phyloP scores from a whole-genome alignment of 2,888 invertebrate species.

The Ectobius pallidus region DNA sequence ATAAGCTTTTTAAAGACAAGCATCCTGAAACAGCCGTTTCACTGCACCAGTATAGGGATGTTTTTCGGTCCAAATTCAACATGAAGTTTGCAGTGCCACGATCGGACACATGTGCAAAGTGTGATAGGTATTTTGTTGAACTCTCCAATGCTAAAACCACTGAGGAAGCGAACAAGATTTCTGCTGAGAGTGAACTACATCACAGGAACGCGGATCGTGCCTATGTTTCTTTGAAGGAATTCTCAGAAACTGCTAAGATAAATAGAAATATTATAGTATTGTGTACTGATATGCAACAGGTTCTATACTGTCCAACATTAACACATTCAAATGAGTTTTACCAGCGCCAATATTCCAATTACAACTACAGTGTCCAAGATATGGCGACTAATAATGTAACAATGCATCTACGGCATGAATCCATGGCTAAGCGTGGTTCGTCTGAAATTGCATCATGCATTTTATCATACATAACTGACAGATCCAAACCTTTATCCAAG shows the following conservation, averaged over 20 bases:
- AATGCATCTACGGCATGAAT: constrained; percentile 18
- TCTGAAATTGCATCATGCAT: constrained; percentile 3
- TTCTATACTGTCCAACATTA: constrained; percentile 23
- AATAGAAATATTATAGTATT: background rate
- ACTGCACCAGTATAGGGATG: background rate
- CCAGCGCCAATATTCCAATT: constrained; percentile 16
- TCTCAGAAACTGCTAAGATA: background rate
- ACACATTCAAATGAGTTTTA: constrained; percentile 20
- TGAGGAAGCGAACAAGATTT: background rate
- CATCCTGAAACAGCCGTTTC: background rate
- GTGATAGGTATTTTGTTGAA: constrained; percentile 14
- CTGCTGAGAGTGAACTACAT: constrained; percentile 10
- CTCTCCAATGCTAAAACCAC: background rate
- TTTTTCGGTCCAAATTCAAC: constrained; percentile 6
- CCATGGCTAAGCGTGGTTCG: constrained; percentile 12
- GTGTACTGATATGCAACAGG: constrained; percentile 20
- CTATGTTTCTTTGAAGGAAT: background rate
- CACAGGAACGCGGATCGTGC: too few species aligned
- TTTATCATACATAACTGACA: background rate
- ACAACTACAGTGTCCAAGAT: constrained; percentile 22
- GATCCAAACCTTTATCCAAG: background rate
- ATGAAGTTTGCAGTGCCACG: too few species aligned
- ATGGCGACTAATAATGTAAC: background rate
- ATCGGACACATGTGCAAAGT: constrained; percentile 14
- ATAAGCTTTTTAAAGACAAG: constrained; percentile 11